phyloP scores from a whole-genome alignment of 53 echinoderm and acorn worm species.

The Echinarachnius parma region DNA sequence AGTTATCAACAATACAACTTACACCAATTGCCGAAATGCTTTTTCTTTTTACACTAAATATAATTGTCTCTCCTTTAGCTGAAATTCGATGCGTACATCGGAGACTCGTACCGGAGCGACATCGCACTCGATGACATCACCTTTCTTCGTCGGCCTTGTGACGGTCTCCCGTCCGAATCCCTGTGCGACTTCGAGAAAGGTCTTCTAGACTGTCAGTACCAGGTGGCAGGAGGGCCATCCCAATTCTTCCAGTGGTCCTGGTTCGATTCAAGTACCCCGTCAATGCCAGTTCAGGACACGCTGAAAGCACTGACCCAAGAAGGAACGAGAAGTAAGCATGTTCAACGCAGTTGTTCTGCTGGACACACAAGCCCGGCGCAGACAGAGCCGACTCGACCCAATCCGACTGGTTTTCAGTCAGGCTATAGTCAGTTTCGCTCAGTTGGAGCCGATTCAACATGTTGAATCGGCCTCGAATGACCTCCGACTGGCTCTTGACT shows the following conservation, averaged over 20 bases:
- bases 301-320: conserved; percentile 5
- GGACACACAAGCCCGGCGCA: too few species aligned
- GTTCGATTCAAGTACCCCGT: conserved; percentile 10
- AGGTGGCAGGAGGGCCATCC: conserved; percentile 11
- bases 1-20: too few species aligned
- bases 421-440: too few species aligned
- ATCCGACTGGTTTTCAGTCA: too few species aligned
- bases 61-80: too few species aligned
- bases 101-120: conserved; percentile 24
- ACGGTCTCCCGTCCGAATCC: conserved; percentile 23
- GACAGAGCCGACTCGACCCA: too few species aligned
- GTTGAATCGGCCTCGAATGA: too few species aligned
- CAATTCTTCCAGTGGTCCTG: conserved; percentile 33
- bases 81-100: conserved; percentile 21
- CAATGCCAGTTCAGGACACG: background rate
- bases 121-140: conserved; percentile 33
- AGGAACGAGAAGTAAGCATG: conserved; percentile 14
- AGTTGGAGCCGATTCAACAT: too few species aligned
- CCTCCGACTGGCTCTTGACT: too few species aligned
- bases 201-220: conserved; percentile 29
- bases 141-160: conserved; percentile 35
- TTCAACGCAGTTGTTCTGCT: too few species aligned
- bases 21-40: too few species aligned
- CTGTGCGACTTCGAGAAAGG: conserved; percentile 38
- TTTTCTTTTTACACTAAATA: too few species aligned